Conservation (phyloP, 2,888 invertebrate genomes). For the Drosophila multiciliata region DNA sequence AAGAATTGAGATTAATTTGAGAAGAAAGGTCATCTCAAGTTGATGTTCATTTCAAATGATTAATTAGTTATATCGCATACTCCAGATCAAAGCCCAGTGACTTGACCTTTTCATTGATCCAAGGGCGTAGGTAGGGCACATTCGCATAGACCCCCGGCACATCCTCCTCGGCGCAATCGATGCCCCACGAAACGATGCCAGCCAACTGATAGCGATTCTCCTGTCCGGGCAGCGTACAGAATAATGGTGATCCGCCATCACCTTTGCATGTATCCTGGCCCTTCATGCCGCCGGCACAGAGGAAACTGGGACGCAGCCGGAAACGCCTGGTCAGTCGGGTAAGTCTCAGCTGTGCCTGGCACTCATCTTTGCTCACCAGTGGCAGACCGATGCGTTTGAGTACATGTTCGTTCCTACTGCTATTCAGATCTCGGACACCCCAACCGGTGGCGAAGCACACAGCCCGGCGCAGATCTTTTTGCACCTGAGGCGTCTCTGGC, state of each 20-base stretch:
- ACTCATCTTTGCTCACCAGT: constrained; percentile 86
- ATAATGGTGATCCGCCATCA: constrained; percentile 92
- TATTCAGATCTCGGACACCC: constrained; percentile 77
- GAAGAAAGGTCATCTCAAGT: neutral
- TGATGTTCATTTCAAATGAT: neutral
- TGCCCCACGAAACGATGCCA: constrained; percentile 88
- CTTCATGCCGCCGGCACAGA: constrained; percentile 91
- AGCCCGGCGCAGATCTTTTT: constrained; percentile 80
- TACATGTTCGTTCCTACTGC: constrained; percentile 86
- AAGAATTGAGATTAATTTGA: neutral
- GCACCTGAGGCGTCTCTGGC: constrained; percentile 68
- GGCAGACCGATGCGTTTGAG: constrained; percentile 90
- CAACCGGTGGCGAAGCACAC: constrained; percentile 77
- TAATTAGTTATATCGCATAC: neutral
- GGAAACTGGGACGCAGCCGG: constrained; percentile 88
- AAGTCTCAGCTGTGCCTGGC: constrained; percentile 86
- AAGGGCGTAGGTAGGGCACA: constrained; percentile 87
- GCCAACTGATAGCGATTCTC: constrained; percentile 64
- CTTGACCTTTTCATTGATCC: constrained; percentile 87
- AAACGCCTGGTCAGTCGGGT: constrained; percentile 88
- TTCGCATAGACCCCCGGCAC: constrained; percentile 91
- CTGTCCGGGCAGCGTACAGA: constrained; percentile 86
- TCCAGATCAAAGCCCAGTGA: constrained; percentile 42
- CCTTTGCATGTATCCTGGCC: constrained; percentile 86
- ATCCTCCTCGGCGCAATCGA: constrained; percentile 88